Evolutionary conservation across 2,888 invertebrate species (phyloP).

Genomic region (Nephrocerus scutellatus): DNA sequence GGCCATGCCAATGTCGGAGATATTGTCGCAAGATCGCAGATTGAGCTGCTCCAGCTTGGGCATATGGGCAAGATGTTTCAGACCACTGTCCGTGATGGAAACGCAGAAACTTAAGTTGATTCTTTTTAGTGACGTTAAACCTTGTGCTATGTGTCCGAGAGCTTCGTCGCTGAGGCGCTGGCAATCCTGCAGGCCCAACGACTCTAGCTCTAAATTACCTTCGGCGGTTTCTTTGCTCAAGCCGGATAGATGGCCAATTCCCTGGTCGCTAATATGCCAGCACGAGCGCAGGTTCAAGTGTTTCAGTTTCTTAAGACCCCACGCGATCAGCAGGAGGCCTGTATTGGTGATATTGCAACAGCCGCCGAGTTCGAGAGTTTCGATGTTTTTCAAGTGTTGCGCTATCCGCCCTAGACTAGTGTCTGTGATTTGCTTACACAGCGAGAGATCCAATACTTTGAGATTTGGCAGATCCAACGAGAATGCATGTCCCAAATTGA

Average conservation of each 20-base stretch:
- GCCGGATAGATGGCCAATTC: slow-evolving; percentile 81
- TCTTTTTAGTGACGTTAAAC: slow-evolving; percentile 71
- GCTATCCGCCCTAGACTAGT: slow-evolving; percentile 78
- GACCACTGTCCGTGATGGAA: slow-evolving; percentile 86
- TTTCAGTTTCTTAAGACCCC: slow-evolving; percentile 78
- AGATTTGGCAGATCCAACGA: slow-evolving; percentile 68
- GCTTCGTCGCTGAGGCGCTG: slow-evolving; percentile 89
- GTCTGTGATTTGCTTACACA: slow-evolving; percentile 95
- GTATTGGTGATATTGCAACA: slow-evolving; percentile 87
- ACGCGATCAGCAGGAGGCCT: slow-evolving; percentile 77
- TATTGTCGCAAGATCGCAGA: slow-evolving; percentile 86
- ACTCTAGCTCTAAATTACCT: slow-evolving; percentile 72
- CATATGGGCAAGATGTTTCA: slow-evolving; percentile 82
- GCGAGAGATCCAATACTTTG: slow-evolving; percentile 74
- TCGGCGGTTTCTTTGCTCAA: slow-evolving; percentile 56
- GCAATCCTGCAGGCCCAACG: slow-evolving; percentile 88
- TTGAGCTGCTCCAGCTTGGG: slow-evolving; percentile 77
- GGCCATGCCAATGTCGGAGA: slow-evolving; percentile 86
- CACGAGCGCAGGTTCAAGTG: slow-evolving; percentile 84
- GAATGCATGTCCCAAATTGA: slow-evolving; percentile 76
- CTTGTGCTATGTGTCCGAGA: slow-evolving; percentile 74
- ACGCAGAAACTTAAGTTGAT: slow-evolving; percentile 93
- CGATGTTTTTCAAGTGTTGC: slow-evolving; percentile 75
- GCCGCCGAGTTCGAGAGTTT: slow-evolving; percentile 82
- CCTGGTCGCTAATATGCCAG: slow-evolving; percentile 86